Evolutionary conservation across 2,888 invertebrate genomes (phyloP), one percentile per base, ranked within the genome.

Genomic region (Eilema sororculum): DNA sequence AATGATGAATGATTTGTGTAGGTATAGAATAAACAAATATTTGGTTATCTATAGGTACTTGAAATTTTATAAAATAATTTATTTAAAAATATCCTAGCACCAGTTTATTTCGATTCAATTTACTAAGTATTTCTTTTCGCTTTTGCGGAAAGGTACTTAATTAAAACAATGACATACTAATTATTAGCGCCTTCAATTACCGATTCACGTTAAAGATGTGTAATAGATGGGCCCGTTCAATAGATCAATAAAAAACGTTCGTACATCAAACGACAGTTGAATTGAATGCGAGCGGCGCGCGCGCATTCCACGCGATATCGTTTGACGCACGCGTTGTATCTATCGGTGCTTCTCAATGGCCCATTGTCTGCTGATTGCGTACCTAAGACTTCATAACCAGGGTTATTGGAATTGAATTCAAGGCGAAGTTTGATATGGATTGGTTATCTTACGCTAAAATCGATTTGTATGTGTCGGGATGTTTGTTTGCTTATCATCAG

Each of bases 321-420:
- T 76, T 83, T 84, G 85, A 86, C 84, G 84, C 83, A 84, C 81
- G 79, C 82, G 79, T 78, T 63, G 77, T 78, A 76, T 77, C 76
- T 71, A 80, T 78, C 77, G 66, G 69, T 71, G 75, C 69, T 65
- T 67, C 75, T 84, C 80, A 85, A 87, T 85, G 78, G 77, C 76
- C 84, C 79, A 87, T 87, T 87, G 87, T 87, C 78, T 84, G 63
- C 66, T 75, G 75, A 71, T 76, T 79, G 73, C 70, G 76, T 67
- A 71, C 58, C 30, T 70, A 75, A 76, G 69, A 69, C 46, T 68
- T 69, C 78, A 80, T 75, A 65, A 64, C 58, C 58, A 68, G 57
- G 56, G 56, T 56, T 69, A 74, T 74, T 74, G 64, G 71, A 76
- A 78, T 69, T 61, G 57, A 65, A 78, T 73, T 74, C 76, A 78